Conservation (phyloP, 2,113 vertebrate species). For the Capreolus pygargus region DNA sequence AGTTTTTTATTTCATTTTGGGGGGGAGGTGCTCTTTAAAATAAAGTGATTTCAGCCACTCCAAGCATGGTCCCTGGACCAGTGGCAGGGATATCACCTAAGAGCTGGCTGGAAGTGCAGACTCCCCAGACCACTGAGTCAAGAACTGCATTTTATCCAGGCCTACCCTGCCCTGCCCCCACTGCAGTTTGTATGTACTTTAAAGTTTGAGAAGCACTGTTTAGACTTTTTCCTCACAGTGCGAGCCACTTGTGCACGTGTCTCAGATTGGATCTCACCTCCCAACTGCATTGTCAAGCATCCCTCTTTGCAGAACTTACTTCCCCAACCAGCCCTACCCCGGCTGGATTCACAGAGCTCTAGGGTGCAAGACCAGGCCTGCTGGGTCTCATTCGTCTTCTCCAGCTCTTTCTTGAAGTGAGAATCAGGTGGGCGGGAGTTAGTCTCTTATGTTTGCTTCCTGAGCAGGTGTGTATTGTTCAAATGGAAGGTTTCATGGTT, state of each 20-base stretch:
- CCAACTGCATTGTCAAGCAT: neutral
- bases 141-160: neutral
- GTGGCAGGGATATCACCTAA: neutral
- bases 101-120: neutral
- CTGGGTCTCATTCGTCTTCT: neutral
- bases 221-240: neutral
- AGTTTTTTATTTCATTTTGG: neutral
- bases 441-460: constrained; percentile 35
- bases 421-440: constrained; percentile 32
- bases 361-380: neutral
- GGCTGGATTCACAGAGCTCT: neutral
- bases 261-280: neutral
- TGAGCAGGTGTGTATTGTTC: constrained; percentile 51
- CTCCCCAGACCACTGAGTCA: neutral
- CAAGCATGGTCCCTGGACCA: neutral
- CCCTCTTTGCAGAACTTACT: neutral
- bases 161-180: neutral
- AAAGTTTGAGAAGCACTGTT: neutral
- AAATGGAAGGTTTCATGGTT: neutral
- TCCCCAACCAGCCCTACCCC: neutral
- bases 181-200: neutral
- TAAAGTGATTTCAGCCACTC: neutral
- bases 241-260: neutral
- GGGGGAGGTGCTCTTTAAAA: neutral
- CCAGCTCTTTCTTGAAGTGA: constrained; percentile 42